Base-by-base conservation (phyloP, 2,113 vertebrate species). In the Pandion haliaetus region DNA sequence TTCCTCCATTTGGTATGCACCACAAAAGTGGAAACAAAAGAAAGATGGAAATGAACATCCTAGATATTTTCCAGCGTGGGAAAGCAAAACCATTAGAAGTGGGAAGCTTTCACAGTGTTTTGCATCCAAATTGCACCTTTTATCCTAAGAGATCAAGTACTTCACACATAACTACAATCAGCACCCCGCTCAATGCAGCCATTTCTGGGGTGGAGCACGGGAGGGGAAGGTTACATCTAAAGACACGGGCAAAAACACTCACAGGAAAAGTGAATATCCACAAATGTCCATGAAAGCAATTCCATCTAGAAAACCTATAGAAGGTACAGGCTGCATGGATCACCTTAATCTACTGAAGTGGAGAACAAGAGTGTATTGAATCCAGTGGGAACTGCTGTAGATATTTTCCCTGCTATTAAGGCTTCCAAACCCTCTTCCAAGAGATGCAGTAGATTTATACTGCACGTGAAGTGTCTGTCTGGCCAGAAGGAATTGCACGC, bases 91-190 rank as follows among this genome's bases (percentile, higher is more conserved):
- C 29, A 76, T 83, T 82, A 91, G 28, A 97, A 96, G 65, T 76
- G 55, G 88, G 66, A 94, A 84, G 79, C 44, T 91, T 94, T 87
- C 26, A 69, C 7, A n/a, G 36, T 57, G 21, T 91, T 96, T 96
- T 96, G 54, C 83, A 95, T 97, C 92, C 85, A 87, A 95, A 94
- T 94, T 86, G 24, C 69, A 88, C 36, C 87, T 94, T 97, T 96
- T 94, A 96, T 95, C 83, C 73, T 91, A 57, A 79, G 65, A 94
- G 67, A 95, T 95, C 91, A 96, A 96, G 84, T 80, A 71, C 82
- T 93, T 93, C 78, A 62, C 90, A 83, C n/a, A 6, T 38, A 95
- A 62, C 74, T 93, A 73, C 32, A 72, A 8, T 54, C 61, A 93
- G 49, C 25, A 85, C 29, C 24, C 16, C 0, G 0, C 23, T 90